Conservation (phyloP, 2,113 vertebrate species). For the Brachypodius melanocephalos region DNA sequence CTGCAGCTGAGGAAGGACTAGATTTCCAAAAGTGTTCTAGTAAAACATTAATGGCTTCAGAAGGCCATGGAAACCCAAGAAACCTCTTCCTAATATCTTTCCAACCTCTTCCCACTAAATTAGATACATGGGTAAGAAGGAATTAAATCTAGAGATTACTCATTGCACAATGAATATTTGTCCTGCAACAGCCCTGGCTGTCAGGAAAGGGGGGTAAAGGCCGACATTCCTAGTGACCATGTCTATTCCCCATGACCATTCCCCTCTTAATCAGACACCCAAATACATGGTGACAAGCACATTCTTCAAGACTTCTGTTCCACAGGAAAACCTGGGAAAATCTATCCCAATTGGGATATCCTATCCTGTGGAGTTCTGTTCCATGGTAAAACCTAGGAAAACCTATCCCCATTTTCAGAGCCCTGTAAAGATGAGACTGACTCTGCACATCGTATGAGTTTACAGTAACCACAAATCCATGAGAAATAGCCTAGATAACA, state of each 20-base stretch:
- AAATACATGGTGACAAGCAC: too few relatives aligned
- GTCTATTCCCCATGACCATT: background rate
- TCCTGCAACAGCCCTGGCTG: accelerated
- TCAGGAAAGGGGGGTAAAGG: background rate
- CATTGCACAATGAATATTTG: background rate
- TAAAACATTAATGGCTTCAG: background rate
- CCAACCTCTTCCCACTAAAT: background rate
- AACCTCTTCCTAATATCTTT: background rate
- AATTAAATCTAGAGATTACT: background rate
- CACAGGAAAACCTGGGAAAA: background rate
- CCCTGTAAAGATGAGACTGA: background rate
- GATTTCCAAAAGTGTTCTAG: background rate
- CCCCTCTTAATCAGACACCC: background rate
- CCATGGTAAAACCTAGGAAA: background rate
- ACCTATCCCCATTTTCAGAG: background rate
- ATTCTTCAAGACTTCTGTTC: background rate
- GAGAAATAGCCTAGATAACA: background rate
- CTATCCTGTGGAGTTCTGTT: background rate
- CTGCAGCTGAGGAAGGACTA: background rate
- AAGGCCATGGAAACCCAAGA: background rate
- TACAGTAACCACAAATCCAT: background rate
- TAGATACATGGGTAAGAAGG: background rate
- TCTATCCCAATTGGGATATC: background rate
- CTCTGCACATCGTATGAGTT: background rate
- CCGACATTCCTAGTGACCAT: background rate